A percentile compares a stretch with the other conserved stretches of the same genome.
These are phyloP conservation scores for Apus apus DNA, from an alignment of 2,113 vertebrate species.

Conservation along the genomic window DNA sequence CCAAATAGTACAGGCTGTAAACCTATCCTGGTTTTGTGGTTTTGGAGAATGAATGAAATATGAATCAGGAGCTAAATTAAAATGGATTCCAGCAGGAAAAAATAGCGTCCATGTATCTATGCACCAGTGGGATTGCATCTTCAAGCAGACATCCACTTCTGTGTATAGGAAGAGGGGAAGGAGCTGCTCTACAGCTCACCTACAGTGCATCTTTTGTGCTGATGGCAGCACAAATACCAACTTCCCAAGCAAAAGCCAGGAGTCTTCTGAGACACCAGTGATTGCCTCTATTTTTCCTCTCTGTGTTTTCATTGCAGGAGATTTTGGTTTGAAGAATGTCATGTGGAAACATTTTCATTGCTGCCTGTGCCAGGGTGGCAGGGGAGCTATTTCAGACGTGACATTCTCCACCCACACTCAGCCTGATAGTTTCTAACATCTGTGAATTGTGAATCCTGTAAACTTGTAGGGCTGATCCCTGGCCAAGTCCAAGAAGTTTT, in stretches of 20 bases:
- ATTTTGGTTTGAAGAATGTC: constrained; percentile 71
- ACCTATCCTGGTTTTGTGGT: constrained; percentile 83
- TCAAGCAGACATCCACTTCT: constrained; percentile 49
- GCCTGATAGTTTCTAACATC: constrained; percentile 83
- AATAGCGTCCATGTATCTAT: constrained; percentile 84
- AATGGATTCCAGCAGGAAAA: constrained; percentile 85
- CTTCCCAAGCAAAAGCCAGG: constrained; percentile 27
- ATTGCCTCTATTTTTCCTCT: background rate
- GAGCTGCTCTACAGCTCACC: background rate
- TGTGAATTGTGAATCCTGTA: constrained; percentile 85
- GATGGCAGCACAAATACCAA: constrained; percentile 55
- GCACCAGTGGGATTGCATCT: constrained; percentile 76
- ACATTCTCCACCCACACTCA: constrained; percentile 82
- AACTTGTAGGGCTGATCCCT: constrained; percentile 67
- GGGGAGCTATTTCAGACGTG: constrained; percentile 85
- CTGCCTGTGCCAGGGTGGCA: constrained; percentile 77
- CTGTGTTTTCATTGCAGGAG: constrained; percentile 65
- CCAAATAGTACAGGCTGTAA: constrained; percentile 78
- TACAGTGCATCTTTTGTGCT: constrained; percentile 55
- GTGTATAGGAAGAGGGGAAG: background rate
- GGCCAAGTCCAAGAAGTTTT: constrained; percentile 75
- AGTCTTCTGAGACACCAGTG: background rate
- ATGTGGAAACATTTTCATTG: constrained; percentile 77
- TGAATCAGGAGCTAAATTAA: constrained; percentile 96
- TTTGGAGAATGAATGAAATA: constrained; percentile 86